Evolutionary conservation across 2,888 invertebrate genomes (phyloP).

Genomic region (Drosophila prolongata): DNA sequence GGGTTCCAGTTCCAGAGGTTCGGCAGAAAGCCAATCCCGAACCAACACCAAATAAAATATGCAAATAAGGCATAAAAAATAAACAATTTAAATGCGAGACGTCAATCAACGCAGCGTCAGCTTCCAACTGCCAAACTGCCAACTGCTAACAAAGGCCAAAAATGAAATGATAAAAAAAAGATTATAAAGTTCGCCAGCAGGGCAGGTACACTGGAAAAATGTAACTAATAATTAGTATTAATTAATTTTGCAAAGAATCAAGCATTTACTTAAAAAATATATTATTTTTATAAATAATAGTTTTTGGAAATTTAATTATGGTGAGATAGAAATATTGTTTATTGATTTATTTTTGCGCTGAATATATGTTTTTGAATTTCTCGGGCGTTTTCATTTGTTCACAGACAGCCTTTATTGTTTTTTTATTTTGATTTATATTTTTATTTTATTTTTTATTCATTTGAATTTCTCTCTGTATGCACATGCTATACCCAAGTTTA

Average conservation of each 20-base stretch:
- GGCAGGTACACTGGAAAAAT: constrained; percentile 4
- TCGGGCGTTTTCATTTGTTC: no score
- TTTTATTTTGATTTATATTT: no score
- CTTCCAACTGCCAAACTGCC: constrained; percentile 69
- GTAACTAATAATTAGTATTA: no score
- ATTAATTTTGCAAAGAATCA: no score
- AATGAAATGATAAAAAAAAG: constrained; percentile 74
- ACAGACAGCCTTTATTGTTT: no score
- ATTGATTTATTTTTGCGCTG: no score
- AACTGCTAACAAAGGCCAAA: constrained; percentile 68
- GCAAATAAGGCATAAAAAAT: constrained; percentile 20
- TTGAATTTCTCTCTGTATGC: constrained; percentile 6
- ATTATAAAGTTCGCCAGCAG: constrained; percentile 62
- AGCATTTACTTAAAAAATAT: no score
- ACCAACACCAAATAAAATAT: constrained; percentile 33
- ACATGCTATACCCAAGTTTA: constrained; percentile 5
- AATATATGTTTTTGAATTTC: no score
- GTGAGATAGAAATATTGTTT: no score
- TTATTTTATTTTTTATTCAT: no score
- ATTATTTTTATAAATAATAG: no score
- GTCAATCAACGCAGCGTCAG: constrained; percentile 77
- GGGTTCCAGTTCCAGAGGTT: constrained; percentile 3
- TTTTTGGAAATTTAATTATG: no score
- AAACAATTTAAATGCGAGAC: constrained; percentile 51
- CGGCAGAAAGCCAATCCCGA: constrained; percentile 20